Evolutionary conservation across 1,140 invertebrate species (phyloP), one percentile per base, ranked within the genome.

Genomic region (Anastrepha obliqua): DNA sequence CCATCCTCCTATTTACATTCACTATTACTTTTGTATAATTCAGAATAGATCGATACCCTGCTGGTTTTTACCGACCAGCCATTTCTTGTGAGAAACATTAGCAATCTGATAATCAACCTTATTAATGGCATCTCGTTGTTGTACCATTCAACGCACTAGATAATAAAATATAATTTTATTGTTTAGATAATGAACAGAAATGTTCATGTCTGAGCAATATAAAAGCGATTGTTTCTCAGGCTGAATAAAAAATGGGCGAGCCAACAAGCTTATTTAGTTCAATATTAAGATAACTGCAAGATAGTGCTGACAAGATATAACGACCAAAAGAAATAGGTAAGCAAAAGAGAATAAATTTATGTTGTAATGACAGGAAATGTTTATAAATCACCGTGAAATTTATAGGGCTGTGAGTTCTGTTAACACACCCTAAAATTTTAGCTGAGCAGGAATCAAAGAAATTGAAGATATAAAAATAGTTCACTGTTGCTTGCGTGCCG

Each of bases 191-290:
- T 47, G 2, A 13, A 13, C 15, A 44, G 44, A 74, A 47, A 47
- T 74, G 42, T 74, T 74, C 67, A 74, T 74, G 67, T 44, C 67
- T 74, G 11, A n/a, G 15, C 42, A 17, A 4, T 74, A 74, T 74
- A 15, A n/a, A 47, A 9, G 11, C 42, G 67, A 74, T 62, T 62
- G 60, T 62, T 3, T 17, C 11, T 62, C 15, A 62, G 60, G 42
- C 42, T 44, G 17, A 74, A 47, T 0, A 47, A 39, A 15, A 47
- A 74, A 47, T 74, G 42, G 42, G 42, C 15, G 67, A 44, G 42
- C 6, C 67, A 74, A 65, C 20, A 7, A 13, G 4, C 4, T 39
- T 9, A 8, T 13, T 74, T 47, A 17, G 67, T 5, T 74, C 67
- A 42, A 74, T 17, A 17, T 17, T 11, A 47, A 74, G 51, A 55